These are phyloP conservation scores for Cryptophagus acutangulus DNA, from an alignment of 2,888 invertebrate species.

Conservation along the genomic window DNA sequence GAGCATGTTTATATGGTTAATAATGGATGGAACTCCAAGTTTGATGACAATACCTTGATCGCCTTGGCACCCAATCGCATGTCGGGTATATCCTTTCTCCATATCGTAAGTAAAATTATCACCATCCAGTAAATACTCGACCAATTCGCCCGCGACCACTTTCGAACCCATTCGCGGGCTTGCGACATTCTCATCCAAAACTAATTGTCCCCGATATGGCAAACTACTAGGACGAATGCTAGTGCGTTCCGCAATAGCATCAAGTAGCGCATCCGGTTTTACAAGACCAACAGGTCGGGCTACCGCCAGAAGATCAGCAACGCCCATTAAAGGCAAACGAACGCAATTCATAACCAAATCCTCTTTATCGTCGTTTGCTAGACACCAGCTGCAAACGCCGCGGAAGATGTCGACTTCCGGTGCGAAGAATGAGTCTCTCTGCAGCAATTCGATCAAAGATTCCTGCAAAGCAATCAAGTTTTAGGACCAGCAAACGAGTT, in stretches of 20 bases:
- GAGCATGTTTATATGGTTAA: constrained; percentile 89
- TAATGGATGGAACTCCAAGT: constrained; percentile 76
- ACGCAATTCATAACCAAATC: constrained; percentile 55
- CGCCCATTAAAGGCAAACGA: constrained; percentile 81
- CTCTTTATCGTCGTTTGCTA: constrained; percentile 59
- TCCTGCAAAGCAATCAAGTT: constrained; percentile 39
- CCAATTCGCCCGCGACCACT: constrained; percentile 87
- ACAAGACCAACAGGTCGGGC: constrained; percentile 85
- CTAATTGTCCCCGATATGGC: constrained; percentile 81
- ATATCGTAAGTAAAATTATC: constrained; percentile 83
- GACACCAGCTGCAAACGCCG: constrained; percentile 83
- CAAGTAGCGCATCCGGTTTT: constrained; percentile 84
- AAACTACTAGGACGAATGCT: constrained; percentile 73
- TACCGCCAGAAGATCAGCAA: constrained; percentile 80
- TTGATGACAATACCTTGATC: constrained; percentile 82
- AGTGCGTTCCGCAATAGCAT: constrained; percentile 87
- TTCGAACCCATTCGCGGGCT: constrained; percentile 73
- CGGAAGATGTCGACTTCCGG: constrained; percentile 93
- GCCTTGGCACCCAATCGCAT: constrained; percentile 48
- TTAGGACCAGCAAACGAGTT: background rate
- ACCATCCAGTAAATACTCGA: constrained; percentile 82
- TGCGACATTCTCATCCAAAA: constrained; percentile 90
- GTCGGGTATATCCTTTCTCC: constrained; percentile 75
- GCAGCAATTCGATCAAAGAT: constrained; percentile 79
- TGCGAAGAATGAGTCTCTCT: constrained; percentile 93